Evolutionary conservation across 2,888 invertebrate species (phyloP), one percentile per base, ranked within the genome.

Genomic region (Branchellion lobata): DNA sequence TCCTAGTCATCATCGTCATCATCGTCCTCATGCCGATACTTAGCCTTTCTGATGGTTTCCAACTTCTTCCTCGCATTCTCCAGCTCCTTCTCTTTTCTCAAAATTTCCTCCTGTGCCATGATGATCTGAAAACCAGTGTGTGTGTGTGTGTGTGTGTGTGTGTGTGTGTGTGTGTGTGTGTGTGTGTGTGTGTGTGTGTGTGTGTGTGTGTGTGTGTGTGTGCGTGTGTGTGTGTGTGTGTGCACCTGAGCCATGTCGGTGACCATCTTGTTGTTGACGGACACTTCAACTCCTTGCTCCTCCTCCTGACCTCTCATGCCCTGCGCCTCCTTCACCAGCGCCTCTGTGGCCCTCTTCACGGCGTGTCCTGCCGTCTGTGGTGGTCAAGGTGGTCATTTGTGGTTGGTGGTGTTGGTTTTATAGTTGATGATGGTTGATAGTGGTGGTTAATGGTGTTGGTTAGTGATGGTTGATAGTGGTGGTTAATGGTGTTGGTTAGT

Each of bases 301-400:
- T 97, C 97, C 86, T 96, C 96, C 85, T 95, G 94, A 82, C 93
- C 93, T 81, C 96, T 93, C 33, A 96, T 95, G 86, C 94, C 93
- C 82, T 96, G 92, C 0, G 98, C 97, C 0, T 97, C 95, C 34
- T 93, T 90, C 29, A 99, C 99, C 85, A 99, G 89, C 89, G 96
- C 96, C 88, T 99, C 99, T 0, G 99, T 98, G 1, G 98, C 97
- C 82, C 94, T 91, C 88, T 98, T 97, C 0, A 99, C 98, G 3
- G 95, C 96, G 84, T 96, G 96, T n/a, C 97, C 97, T 0, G 97
- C 97, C 31, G 71, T 69, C 81, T 81, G 61, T 0, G 53, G 71
- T 3, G n/a, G n/a, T n/a, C n/a, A n/a, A n/a, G n/a, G n/a, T n/a
- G n/a, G n/a, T 21, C 31, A 27, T 0, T 27, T 33, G 27, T 18